phyloP scores from a whole-genome alignment of 2,888 invertebrate genomes.

The Ennomos fuscantarius region DNA sequence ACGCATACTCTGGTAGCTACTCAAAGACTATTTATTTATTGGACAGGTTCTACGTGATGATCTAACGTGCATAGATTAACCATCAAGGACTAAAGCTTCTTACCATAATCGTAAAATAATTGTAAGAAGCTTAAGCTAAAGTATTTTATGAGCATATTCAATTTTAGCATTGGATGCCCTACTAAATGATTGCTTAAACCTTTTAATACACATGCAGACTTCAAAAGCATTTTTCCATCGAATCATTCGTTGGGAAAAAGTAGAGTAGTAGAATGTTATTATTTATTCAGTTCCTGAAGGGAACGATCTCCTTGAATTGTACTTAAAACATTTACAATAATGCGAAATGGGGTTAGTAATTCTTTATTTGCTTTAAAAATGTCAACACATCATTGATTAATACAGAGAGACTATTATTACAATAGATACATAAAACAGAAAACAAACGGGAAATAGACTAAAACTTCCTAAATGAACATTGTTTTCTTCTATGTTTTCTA shows the following conservation, averaged over 20 bases:
- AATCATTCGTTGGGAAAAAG: conserved; percentile 25
- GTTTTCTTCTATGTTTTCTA: too few relatives aligned
- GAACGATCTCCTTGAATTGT: neutral
- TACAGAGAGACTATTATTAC: too few relatives aligned
- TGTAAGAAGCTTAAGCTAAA: conserved; percentile 24
- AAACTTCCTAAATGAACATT: too few relatives aligned
- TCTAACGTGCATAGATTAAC: conserved; percentile 74
- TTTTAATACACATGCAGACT: conserved; percentile 10
- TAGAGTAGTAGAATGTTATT: conserved; percentile 17
- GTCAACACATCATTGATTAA: too few relatives aligned
- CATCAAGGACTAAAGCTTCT: conserved; percentile 55
- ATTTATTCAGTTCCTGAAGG: neutral
- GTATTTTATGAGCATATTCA: conserved; percentile 6
- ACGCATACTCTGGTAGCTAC: conserved; percentile 45
- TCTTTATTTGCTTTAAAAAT: neutral
- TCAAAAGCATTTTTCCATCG: conserved; percentile 19
- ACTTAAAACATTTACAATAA: neutral
- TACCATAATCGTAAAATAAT: conserved; percentile 25
- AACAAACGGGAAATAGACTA: too few relatives aligned
- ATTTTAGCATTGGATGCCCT: conserved; percentile 17
- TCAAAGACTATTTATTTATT: conserved; percentile 57
- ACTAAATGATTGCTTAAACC: conserved; percentile 18
- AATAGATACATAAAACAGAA: too few relatives aligned
- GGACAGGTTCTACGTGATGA: conserved; percentile 72
- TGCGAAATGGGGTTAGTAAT: too few relatives aligned